These are phyloP conservation scores for Chanos chanos DNA, from an alignment of 2,797 vertebrate genomes.

Conservation along the genomic window DNA sequence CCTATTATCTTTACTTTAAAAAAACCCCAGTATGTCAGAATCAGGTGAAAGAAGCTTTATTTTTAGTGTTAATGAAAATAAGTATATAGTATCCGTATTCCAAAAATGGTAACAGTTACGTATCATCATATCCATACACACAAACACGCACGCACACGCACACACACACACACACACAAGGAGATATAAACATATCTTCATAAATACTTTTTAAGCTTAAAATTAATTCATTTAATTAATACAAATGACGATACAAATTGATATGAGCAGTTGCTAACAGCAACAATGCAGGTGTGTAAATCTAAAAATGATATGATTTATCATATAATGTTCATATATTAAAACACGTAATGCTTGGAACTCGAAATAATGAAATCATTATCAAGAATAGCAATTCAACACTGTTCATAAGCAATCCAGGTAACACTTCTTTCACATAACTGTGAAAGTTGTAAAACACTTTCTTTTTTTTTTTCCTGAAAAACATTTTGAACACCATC, in stretches of 20 bases:
- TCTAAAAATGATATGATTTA: no score
- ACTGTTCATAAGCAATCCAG: no score
- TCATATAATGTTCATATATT: not conserved
- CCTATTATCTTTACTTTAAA: no score
- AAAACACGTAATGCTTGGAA: not conserved
- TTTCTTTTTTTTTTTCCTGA: not conserved
- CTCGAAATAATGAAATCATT: not conserved
- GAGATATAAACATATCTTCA: no score
- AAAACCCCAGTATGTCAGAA: not conserved
- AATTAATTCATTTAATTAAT: no score
- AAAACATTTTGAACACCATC: no score
- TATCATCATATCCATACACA: not conserved
- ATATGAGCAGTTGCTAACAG: no score
- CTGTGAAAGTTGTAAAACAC: no score
- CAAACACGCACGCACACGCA: conserved; percentile 6
- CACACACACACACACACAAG: not conserved
- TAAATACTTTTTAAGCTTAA: no score
- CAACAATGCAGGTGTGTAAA: no score
- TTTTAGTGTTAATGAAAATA: conserved; percentile 29
- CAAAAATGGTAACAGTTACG: conserved; percentile 4
- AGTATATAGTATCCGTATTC: not conserved
- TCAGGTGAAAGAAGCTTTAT: conserved; percentile 27
- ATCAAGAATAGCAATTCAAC: not conserved
- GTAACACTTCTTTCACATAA: no score
- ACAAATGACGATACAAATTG: no score